Evolutionary conservation across 1,140 invertebrate species (phyloP), one percentile per base, ranked within the genome.

Genomic region (Bombus polaris): DNA sequence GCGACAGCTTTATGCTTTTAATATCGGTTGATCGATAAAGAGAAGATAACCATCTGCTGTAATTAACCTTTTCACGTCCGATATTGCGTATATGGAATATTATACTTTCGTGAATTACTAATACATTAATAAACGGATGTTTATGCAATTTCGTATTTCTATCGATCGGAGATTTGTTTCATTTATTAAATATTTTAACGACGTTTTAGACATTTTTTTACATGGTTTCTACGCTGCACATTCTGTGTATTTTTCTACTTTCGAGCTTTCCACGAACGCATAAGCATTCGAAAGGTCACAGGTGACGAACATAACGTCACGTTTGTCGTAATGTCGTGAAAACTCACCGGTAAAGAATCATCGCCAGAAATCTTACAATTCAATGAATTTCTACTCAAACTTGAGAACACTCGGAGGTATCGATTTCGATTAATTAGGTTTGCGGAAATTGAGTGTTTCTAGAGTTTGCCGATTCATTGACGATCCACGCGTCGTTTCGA

Each of bases 401-500:
- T 32, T 8, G 13, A 13, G 0, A 66, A 35, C 2, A 8, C 10
- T 37, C 35, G 68, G 13, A 25, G 53, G 22, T 18, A 37, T 18
- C 22, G 62, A 66, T 22, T 47, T 37, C 13, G 32, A 75, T 62
- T 66, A 59, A 85, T 72, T 35, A 25, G 12, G 13, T 62, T 37
- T 18, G 44, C 39, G 25, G 59, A 65, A 68, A 79, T 83, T 25
- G 18, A 28, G 6, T 22, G 6, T n/a, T 3, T 15, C 4, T 42
- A n/a, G 32, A 44, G 32, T 2, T 53, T 57, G 35, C 53, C 47
- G 47, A 53, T 35, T 79, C 68, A 6, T 18, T 53, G 25, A 39
- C 62, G 71, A 65, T 82, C 37, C 79, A 44, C 75, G 42, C 53
- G n/a, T 42, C 80, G 74, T 75, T 83, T n/a, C 39, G 47, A 53